Conservation (phyloP, 2,113 vertebrate genomes). For the Cryptomyrus ogoouensis region DNA sequence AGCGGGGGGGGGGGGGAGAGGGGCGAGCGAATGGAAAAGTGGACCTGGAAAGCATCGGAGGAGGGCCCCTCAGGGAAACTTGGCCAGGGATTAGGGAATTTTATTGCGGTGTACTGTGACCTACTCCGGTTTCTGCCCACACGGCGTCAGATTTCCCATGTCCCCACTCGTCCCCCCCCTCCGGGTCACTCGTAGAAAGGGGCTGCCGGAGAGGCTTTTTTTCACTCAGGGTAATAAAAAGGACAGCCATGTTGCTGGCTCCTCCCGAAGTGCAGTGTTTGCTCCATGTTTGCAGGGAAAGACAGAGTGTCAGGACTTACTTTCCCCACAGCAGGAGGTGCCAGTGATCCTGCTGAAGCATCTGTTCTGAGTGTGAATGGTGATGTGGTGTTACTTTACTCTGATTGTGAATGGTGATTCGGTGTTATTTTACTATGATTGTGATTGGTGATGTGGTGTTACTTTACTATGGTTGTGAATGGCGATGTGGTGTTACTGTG, state of each 20-base stretch:
- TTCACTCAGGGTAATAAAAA: slow-evolving; percentile 58
- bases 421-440: neutral
- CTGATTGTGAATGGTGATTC: neutral
- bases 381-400: neutral
- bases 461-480: neutral
- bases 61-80: slow-evolving; percentile 85
- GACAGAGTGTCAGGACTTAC: neutral
- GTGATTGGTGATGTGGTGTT: neutral
- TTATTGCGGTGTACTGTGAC: slow-evolving; percentile 97
- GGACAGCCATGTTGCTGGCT: slow-evolving; percentile 50
- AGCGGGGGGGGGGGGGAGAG: slow-evolving; percentile 31
- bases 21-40: slow-evolving; percentile 72
- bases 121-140: slow-evolving; percentile 89
- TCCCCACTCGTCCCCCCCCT: slow-evolving; percentile 40
- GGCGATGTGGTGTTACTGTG: neutral
- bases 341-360: neutral
- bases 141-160: slow-evolving; percentile 75
- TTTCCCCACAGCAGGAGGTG: neutral
- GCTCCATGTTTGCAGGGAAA: neutral
- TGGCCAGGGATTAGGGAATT: slow-evolving; percentile 95
- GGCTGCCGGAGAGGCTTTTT: slow-evolving; percentile 54
- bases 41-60: slow-evolving; percentile 71
- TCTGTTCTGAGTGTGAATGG: neutral
- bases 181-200: slow-evolving; percentile 58
- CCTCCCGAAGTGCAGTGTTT: neutral